phyloP scores from a whole-genome alignment of 2,888 invertebrate species.

The Callinectes sapidus region DNA sequence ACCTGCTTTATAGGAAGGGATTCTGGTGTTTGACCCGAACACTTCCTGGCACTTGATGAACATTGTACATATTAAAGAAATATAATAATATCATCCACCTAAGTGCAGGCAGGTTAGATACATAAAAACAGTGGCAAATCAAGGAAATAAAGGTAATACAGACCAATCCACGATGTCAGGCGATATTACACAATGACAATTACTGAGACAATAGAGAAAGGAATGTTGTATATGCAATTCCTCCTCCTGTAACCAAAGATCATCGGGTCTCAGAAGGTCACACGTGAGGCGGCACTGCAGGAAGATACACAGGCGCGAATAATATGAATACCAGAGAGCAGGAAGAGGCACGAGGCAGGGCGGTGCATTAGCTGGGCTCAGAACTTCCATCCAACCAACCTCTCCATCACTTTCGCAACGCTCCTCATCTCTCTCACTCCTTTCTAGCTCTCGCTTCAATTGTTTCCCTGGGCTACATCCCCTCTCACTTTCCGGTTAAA shows the following conservation, averaged over 20 bases:
- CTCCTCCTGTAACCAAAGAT: background rate
- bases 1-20: background rate
- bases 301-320: background rate
- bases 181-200: background rate
- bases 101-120: too few species aligned
- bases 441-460: background rate
- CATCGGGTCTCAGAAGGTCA: background rate
- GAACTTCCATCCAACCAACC: background rate
- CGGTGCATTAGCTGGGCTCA: background rate
- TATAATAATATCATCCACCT: too few species aligned
- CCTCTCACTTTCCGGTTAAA: background rate
- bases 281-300: background rate
- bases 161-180: too few species aligned
- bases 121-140: too few species aligned
- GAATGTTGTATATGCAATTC: background rate
- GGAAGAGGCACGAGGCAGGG: background rate
- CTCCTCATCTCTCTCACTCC: background rate
- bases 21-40: too few species aligned
- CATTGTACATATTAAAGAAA: too few species aligned
- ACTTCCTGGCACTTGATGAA: too few species aligned
- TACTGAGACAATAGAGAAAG: background rate
- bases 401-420: background rate
- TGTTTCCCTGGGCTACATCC: background rate
- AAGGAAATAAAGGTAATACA: too few species aligned
- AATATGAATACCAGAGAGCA: background rate